A percentile compares a stretch with the other conserved stretches of the same genome.
These are phyloP conservation scores for Mythimna albipuncta DNA, from an alignment of 2,888 invertebrate genomes.

Conservation along the genomic window DNA sequence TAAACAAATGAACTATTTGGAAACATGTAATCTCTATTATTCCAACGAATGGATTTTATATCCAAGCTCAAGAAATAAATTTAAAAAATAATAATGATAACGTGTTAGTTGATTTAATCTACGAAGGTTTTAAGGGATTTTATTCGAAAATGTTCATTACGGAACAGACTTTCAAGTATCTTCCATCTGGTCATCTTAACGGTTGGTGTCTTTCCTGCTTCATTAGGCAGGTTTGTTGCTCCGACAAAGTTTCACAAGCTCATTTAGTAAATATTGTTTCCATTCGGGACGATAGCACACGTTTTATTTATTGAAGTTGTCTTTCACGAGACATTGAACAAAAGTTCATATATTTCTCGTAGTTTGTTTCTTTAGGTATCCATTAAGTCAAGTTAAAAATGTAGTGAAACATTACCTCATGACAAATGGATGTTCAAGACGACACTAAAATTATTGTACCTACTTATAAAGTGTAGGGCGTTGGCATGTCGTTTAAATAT, in stretches of 20 bases:
- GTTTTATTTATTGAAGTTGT: constrained; percentile 6
- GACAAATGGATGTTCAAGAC: constrained; percentile 20
- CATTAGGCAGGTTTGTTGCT: constrained; percentile 21
- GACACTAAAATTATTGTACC: constrained; percentile 9
- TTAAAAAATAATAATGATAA: too few species aligned
- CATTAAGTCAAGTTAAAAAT: constrained; percentile 29
- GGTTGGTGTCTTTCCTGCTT: constrained; percentile 10
- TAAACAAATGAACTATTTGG: too few species aligned
- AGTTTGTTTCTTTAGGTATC: constrained; percentile 1
- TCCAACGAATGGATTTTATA: too few species aligned
- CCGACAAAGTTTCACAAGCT: constrained; percentile 5
- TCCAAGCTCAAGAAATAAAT: too few species aligned
- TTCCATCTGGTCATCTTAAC: constrained; percentile 26
- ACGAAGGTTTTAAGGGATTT: constrained; percentile 2
- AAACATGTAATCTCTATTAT: too few species aligned
- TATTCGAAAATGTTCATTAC: constrained; percentile 29
- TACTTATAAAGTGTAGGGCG: constrained; percentile 4
- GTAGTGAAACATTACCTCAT: constrained; percentile 23
- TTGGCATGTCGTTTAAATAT: constrained; percentile 27
- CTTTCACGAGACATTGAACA: constrained; percentile 5
- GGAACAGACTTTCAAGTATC: constrained; percentile 17
- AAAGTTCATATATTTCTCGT: not conserved
- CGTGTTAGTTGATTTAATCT: constrained; percentile 8
- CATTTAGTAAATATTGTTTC: constrained; percentile 24
- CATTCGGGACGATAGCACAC: constrained; percentile 1